Percentiles rank a stretch among this genome's conserved stretches.
These are phyloP conservation scores for Oreochromis aureus DNA, from an alignment of 2,113 vertebrate genomes.

Conservation along the genomic window DNA sequence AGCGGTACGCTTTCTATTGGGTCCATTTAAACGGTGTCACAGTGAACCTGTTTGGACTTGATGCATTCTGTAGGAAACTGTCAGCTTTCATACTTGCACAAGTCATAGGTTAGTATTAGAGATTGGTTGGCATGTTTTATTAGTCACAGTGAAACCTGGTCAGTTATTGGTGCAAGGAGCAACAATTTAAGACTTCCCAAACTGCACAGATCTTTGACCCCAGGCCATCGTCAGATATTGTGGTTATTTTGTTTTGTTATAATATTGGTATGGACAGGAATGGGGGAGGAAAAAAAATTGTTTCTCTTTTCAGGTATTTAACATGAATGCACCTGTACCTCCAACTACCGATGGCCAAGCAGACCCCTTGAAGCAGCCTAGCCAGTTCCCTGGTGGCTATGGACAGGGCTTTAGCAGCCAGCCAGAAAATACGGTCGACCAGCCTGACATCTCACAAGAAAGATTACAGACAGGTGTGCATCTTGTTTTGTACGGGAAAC, in stretches of 20 bases:
- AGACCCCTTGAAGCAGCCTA: constrained; percentile 87
- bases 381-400: constrained; percentile 87
- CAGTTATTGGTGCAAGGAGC: background rate
- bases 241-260: background rate
- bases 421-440: constrained; percentile 80
- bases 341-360: constrained; percentile 79
- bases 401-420: constrained; percentile 87
- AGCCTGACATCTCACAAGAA: constrained; percentile 90
- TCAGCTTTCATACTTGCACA: background rate
- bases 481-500: background rate
- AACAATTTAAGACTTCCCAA: background rate
- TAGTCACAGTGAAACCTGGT: background rate
- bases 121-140: background rate
- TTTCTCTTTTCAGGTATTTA: constrained; percentile 83
- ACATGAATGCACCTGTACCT: constrained; percentile 93
- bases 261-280: background rate
- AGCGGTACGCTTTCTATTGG: constrained; percentile 77
- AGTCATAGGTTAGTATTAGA: background rate
- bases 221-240: background rate
- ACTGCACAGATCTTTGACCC: background rate
- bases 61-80: background rate
- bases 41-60: background rate
- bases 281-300: background rate
- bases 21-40: background rate
- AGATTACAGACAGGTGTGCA: constrained; percentile 88